phyloP scores from a whole-genome alignment of 2,797 vertebrate species.

The Bufotes viridis region DNA sequence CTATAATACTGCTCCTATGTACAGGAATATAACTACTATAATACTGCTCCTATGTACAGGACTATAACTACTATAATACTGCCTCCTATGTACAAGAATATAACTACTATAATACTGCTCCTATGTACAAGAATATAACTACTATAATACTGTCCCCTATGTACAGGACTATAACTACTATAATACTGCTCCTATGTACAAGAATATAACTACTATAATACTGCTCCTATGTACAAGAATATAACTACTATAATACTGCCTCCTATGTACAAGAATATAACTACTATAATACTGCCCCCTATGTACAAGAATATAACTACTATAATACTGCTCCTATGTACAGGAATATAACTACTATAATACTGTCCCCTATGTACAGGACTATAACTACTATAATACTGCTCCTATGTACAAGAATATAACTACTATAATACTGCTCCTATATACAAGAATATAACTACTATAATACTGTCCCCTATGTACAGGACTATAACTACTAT shows the following conservation, averaged over 20 bases:
- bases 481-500: slow-evolving; percentile 20
- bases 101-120: slow-evolving; percentile 12
- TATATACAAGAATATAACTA: slow-evolving; percentile 4
- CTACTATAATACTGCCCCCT: background rate
- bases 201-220: slow-evolving; percentile 23
- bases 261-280: slow-evolving; percentile 12
- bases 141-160: background rate
- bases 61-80: slow-evolving; percentile 21
- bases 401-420: slow-evolving; percentile 1
- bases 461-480: slow-evolving; percentile 4
- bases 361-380: slow-evolving; percentile 4
- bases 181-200: slow-evolving; percentile 6
- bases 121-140: slow-evolving; percentile 22
- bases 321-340: slow-evolving; percentile 12
- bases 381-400: slow-evolving; percentile 19
- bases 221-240: slow-evolving; percentile 2
- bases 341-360: slow-evolving; percentile 20
- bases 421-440: slow-evolving; percentile 17
- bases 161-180: slow-evolving; percentile 20
- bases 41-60: slow-evolving; percentile 7
- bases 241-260: slow-evolving; percentile 13
- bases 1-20: slow-evolving; percentile 16
- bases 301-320: slow-evolving; percentile 20
- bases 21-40: slow-evolving; percentile 27
- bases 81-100: slow-evolving; percentile 1